Evolutionary conservation across 2,888 invertebrate genomes (phyloP).

Genomic region (Polymixis flavicincta): DNA sequence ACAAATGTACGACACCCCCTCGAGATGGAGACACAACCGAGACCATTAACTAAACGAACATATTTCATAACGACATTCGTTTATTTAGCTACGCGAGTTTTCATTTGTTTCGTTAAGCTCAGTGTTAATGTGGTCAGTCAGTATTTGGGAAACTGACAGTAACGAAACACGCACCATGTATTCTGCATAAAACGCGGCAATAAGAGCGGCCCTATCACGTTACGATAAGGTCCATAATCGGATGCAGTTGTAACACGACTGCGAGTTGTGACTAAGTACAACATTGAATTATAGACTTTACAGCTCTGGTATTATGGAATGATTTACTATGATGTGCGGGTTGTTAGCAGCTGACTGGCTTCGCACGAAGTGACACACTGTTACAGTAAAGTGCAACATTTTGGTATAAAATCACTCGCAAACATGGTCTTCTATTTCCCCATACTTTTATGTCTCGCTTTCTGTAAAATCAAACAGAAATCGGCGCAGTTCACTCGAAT

Average conservation of each 20-base stretch:
- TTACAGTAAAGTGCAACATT: neutral
- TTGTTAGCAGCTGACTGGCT: slow-evolving; percentile 15
- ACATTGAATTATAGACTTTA: slow-evolving; percentile 28
- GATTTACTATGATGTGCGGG: neutral
- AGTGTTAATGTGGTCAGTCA: neutral
- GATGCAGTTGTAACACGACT: slow-evolving; percentile 2
- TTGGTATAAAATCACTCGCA: neutral
- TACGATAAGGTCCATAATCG: slow-evolving; percentile 17
- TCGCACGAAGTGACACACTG: neutral
- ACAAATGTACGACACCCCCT: neutral
- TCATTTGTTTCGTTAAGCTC: slow-evolving; percentile 4
- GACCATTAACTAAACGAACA: neutral
- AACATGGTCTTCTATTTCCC: neutral
- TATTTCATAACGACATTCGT: neutral
- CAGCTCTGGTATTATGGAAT: slow-evolving; percentile 33
- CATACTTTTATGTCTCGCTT: neutral
- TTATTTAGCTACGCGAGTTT: neutral
- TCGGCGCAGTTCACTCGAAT: too few relatives aligned
- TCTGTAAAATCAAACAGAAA: neutral
- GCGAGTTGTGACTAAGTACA: slow-evolving; percentile 19
- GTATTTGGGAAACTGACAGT: neutral
- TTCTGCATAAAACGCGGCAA: neutral
- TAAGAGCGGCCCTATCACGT: neutral
- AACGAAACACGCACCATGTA: neutral
- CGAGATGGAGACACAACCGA: neutral